Conservation (phyloP, 2,113 vertebrate species). For the Sisor rabdophorus region DNA sequence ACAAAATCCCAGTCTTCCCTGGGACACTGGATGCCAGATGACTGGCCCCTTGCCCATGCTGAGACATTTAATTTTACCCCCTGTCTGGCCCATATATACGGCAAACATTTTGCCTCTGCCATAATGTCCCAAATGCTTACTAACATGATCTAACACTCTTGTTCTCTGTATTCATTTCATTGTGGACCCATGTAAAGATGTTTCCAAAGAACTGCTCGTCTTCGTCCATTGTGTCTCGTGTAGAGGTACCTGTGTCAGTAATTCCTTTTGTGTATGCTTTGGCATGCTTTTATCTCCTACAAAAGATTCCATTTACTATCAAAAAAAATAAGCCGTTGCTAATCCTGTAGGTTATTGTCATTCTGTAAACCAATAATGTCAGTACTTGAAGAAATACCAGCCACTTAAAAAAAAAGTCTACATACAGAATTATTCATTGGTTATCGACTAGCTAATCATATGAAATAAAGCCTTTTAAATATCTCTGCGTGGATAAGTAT, state of each 20-base stretch:
- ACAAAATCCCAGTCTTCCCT: conserved; percentile 70
- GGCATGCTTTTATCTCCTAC: conserved; percentile 61
- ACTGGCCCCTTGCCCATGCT: conserved; percentile 42
- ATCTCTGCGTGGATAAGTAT: conserved; percentile 54
- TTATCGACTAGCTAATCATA: conserved; percentile 61
- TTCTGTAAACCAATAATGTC: conserved; percentile 56
- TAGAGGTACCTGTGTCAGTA: conserved; percentile 60
- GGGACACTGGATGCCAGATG: conserved; percentile 47
- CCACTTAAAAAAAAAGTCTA: conserved; percentile 52
- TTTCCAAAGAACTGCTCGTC: conserved; percentile 54
- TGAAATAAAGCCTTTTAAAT: conserved; percentile 73
- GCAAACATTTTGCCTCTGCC: conserved; percentile 55
- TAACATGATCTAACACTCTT: conserved; percentile 38
- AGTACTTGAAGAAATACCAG: conserved; percentile 56
- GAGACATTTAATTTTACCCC: conserved; percentile 36
- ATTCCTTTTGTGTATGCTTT: conserved; percentile 66
- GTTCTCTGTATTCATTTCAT: conserved; percentile 25
- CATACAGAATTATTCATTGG: conserved; percentile 60
- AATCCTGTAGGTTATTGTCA: conserved; percentile 55
- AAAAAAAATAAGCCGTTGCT: conserved; percentile 49
- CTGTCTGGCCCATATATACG: conserved; percentile 31
- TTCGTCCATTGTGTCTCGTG: conserved; percentile 52
- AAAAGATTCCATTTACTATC: conserved; percentile 57
- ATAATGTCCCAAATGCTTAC: conserved; percentile 62
- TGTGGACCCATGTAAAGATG: conserved; percentile 27